Evolutionary conservation across 1,140 invertebrate species (phyloP), one percentile per base, ranked within the genome.

Genomic region (Sitophilus oryzae): DNA sequence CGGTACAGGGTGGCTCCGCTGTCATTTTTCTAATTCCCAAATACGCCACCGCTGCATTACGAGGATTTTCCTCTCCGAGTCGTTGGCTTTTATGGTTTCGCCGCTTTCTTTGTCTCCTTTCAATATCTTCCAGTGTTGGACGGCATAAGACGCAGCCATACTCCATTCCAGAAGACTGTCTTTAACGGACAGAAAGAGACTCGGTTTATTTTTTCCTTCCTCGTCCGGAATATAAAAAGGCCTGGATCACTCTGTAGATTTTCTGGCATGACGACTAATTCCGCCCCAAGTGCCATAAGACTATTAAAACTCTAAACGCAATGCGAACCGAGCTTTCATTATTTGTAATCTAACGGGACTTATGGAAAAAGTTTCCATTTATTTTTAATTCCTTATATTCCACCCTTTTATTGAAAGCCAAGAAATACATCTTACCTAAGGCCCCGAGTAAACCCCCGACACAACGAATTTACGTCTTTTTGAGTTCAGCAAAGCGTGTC

Each of bases 271-370:
- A 51, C 59, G 63, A 61, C 65, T 67, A 67, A 67, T 67, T 65
- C 65, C 64, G 52, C 58, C 43, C 63, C 62, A 68, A 66, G 61
- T 64, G 61, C 59, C 58, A 61, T 68, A 68, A 68, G 63, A 66
- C 66, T 63, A 68, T 68, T 68, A 68, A 68, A 68, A 67, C 64
- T 68, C 65, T 63, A 66, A 68, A 68, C 65, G 66, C 62, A 68
- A 66, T 63, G 63, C 65, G 60, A 65, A 56, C 59, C 60, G 52
- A 38, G 62, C 60, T 67, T 67, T 67, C 63, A 66, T 67, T 65
- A 65, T 66, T 66, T 68, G 63, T 69, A 66, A 68, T 68, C 66
- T 69, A 64, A 56, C 60, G 44, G 65, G 67, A 63, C 63, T 67
- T 66, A 67, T 61, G 60, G 60, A 66, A 67, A 69, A 68, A 66